These are phyloP conservation scores for Channa striata DNA, from an alignment of 2,797 vertebrate genomes.

Conservation along the genomic window DNA sequence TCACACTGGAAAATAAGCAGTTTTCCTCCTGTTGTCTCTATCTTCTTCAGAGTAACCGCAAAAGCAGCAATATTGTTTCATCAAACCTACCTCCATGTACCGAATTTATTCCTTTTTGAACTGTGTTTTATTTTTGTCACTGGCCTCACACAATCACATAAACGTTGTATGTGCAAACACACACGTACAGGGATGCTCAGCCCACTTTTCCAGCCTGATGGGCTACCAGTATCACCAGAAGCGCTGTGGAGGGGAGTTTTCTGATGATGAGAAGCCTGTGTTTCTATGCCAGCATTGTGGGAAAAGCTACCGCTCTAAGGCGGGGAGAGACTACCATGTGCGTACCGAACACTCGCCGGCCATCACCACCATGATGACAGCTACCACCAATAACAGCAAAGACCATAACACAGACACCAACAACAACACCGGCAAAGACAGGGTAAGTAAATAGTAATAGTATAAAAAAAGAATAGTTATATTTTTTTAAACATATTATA, in stretches of 20 bases:
- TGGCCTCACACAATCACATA: slow-evolving; percentile 45
- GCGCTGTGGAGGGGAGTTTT: slow-evolving; percentile 91
- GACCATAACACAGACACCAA: slow-evolving; percentile 70
- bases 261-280: slow-evolving; percentile 89
- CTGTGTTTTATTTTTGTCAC: slow-evolving; percentile 67
- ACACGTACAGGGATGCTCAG: slow-evolving; percentile 87
- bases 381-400: slow-evolving; percentile 51
- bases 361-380: slow-evolving; percentile 43
- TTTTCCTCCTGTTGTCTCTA: slow-evolving; percentile 4
- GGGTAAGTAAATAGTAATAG: slow-evolving; percentile 65
- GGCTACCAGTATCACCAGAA: slow-evolving; percentile 98
- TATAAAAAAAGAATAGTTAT: neutral
- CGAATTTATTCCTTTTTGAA: slow-evolving; percentile 57
- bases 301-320: slow-evolving; percentile 95
- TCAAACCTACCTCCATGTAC: slow-evolving; percentile 47
- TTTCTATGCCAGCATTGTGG: slow-evolving; percentile 92
- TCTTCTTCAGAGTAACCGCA: slow-evolving; percentile 39
- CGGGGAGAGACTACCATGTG: slow-evolving; percentile 93
- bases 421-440: slow-evolving; percentile 79
- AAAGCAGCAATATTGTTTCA: slow-evolving; percentile 29
- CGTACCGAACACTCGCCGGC: slow-evolving; percentile 78
- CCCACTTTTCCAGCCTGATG: slow-evolving; percentile 96
- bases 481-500: neutral
- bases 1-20: slow-evolving; percentile 49
- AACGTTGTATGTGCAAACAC: slow-evolving; percentile 47